Base-by-base conservation (phyloP, 1,140 invertebrate genomes). In the Rhagoletis zephyria region DNA sequence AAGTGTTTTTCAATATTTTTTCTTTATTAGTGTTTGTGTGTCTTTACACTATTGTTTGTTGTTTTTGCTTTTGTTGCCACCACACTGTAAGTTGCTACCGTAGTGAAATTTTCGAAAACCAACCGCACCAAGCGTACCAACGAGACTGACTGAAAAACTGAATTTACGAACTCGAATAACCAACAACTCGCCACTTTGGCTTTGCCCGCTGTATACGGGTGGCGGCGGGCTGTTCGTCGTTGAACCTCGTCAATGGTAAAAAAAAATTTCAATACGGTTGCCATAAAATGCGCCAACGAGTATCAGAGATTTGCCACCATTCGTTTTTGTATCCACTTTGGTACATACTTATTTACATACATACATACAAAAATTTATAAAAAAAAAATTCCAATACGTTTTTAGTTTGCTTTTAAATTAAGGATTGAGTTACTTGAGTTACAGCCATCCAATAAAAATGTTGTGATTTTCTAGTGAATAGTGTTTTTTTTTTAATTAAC, bases 81-180 rank as follows among this genome's bases (percentile, higher is more conserved):
- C 5, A 19, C 70, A 30, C 74, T 81, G 7, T 19, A n/a, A 30
- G 1, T 7, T 16, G 16, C 48, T 19, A 16, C 14, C 45, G 74
- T 81, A 51, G 56, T 56, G 48, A 81, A 81, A 81, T 48, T 81
- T 81, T 81, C 74, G 74, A 81, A 81, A 81, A 56, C 48, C 74
- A 81, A 81, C 74, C 74, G 48, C 74, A 81, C 74, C 51, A 81
- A 81, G 74, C 74, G 74, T 56, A 81, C 16, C 74, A 30, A 81
- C 74, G n/a, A 81, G 74, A 51, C 45, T 81, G 74, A 81, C 74
- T 81, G 74, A 81, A 81, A 81, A 81, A 81, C 74, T 81, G 74
- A 81, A 81, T 81, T 81, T 81, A 81, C 74, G 74, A 81, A 81
- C 74, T 81, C 74, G 48, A 81, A 81, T 81, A 81, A 81, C 48